phyloP scores from a whole-genome alignment of 2,113 vertebrate genomes.

The Epinephelus fuscoguttatus region DNA sequence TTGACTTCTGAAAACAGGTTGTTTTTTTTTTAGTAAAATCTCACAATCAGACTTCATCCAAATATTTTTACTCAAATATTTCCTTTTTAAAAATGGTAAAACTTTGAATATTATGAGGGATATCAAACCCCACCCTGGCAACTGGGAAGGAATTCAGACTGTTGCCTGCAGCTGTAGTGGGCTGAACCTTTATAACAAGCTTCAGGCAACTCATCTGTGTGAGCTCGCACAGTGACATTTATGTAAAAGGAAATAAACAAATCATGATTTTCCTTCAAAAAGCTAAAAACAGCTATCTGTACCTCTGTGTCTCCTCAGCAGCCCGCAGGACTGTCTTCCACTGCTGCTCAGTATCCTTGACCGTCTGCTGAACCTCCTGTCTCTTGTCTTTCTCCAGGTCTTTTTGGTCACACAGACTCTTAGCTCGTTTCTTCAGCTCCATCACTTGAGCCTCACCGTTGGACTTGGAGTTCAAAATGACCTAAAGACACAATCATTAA shows the following conservation, averaged over 20 bases:
- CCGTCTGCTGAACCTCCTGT: conserved; percentile 47
- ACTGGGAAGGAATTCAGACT: too few relatives aligned
- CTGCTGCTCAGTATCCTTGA: conserved; percentile 60
- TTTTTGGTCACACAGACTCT: conserved; percentile 64
- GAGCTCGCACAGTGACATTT: too few relatives aligned
- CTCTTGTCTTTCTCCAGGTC: conserved; percentile 70
- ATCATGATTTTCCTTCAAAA: background rate
- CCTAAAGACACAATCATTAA: conserved; percentile 54
- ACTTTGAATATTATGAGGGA: too few relatives aligned
- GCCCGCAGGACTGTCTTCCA: conserved; percentile 64
- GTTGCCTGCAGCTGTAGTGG: too few relatives aligned
- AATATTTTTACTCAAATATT: too few relatives aligned
- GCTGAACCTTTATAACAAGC: too few relatives aligned
- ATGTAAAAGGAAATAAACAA: background rate
- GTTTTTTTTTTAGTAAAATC: too few relatives aligned
- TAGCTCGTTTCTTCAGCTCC: conserved; percentile 66
- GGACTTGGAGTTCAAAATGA: conserved; percentile 64
- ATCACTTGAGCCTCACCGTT: conserved; percentile 69
- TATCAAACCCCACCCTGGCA: too few relatives aligned
- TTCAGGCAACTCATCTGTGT: too few relatives aligned
- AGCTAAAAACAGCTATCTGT: background rate
- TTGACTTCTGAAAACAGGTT: too few relatives aligned
- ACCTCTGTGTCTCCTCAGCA: conserved; percentile 78
- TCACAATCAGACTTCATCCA: too few relatives aligned
- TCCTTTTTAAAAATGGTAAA: too few relatives aligned